Conservation (phyloP, 2,888 invertebrate genomes). For the Lithosia quadra region DNA sequence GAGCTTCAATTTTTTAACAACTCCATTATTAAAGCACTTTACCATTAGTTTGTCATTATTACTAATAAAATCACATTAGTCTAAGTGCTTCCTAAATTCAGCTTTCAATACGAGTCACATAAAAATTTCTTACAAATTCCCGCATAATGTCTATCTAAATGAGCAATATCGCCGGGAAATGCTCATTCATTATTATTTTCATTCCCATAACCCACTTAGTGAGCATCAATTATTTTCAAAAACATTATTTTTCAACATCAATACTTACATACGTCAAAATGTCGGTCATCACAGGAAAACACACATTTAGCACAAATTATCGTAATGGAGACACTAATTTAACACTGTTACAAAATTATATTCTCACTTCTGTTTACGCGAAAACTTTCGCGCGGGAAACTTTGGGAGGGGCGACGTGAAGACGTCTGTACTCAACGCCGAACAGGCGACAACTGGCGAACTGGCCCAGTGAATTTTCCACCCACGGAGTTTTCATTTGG, state of each 20-base stretch:
- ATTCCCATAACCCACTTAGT: constrained; percentile 42
- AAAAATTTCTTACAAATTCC: constrained; percentile 23
- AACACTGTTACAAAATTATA: constrained; percentile 54
- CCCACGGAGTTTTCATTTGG: constrained; percentile 67
- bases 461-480: constrained; percentile 62
- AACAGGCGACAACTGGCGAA: constrained; percentile 68
- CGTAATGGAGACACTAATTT: constrained; percentile 57
- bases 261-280: constrained; percentile 45
- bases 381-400: constrained; percentile 73
- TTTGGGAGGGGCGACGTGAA: constrained; percentile 52
- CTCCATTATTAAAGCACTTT: not conserved
- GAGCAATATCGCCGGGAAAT: constrained; percentile 23
- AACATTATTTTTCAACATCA: constrained; percentile 33
- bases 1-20: not conserved
- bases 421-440: constrained; percentile 63
- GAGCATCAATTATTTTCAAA: constrained; percentile 27
- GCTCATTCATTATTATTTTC: constrained; percentile 27
- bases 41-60: constrained; percentile 23
- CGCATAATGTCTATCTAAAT: constrained; percentile 25
- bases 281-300: constrained; percentile 39
- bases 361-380: constrained; percentile 50
- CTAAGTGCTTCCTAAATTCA: constrained; percentile 19
- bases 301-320: constrained; percentile 60
- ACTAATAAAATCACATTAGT: constrained; percentile 18
- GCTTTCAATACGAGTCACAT: constrained; percentile 21